Conservation (phyloP, 2,113 vertebrate genomes). For the Solenodon paradoxus region DNA sequence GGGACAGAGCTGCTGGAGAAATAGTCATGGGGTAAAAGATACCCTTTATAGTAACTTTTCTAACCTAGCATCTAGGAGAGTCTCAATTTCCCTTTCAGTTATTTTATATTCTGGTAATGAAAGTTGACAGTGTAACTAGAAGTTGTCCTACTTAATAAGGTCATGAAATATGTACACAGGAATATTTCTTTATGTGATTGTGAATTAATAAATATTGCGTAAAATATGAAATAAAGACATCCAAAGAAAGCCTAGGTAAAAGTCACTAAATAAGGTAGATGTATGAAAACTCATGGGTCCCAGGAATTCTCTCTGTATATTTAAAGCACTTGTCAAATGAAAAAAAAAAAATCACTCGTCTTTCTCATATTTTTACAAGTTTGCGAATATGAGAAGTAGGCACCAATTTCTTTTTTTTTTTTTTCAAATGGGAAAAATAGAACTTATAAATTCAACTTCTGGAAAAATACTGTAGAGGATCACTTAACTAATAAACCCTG, state of each 20-base stretch:
- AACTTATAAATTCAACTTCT: not conserved
- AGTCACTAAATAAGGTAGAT: not conserved
- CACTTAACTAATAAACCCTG: constrained; percentile 11
- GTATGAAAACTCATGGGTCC: not conserved
- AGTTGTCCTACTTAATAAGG: constrained; percentile 4
- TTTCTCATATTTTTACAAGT: not conserved
- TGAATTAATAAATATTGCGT: not conserved
- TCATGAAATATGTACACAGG: not conserved
- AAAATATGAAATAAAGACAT: not conserved
- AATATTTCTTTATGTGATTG: not conserved
- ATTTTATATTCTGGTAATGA: constrained; percentile 25
- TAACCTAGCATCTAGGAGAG: not conserved
- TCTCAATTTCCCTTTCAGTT: not conserved
- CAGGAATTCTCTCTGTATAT: not conserved
- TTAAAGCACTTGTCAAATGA: constrained; percentile 28
- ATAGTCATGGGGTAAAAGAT: not conserved
- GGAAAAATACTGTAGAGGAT: not conserved
- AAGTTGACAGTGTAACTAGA: not conserved
- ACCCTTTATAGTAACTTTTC: not conserved
- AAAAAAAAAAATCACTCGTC: not conserved
- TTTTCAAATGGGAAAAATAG: not conserved
- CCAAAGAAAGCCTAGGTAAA: not conserved
- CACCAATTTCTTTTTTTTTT: not conserved
- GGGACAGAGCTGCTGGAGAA: not conserved
- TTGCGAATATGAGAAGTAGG: constrained; percentile 5